Base-by-base conservation (phyloP, 2,113 vertebrate species). In the Caranx melampygus region DNA sequence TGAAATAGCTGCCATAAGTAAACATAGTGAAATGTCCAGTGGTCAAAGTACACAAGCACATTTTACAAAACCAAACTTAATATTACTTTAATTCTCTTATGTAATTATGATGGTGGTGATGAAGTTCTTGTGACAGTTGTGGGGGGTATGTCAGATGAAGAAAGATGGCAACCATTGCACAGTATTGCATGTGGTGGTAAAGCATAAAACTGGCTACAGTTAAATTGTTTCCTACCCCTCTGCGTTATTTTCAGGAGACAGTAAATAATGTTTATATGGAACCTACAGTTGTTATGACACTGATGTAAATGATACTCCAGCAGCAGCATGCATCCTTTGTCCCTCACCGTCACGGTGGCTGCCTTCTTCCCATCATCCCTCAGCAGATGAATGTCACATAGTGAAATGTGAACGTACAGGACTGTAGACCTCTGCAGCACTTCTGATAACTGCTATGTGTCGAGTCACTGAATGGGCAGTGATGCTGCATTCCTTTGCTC, bases 301-400 rank as follows among this genome's bases (percentile, higher is more conserved):
- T 78, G 82, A 89, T 74, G 15, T 87, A 84, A 91, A 82, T 88
- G 76, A 79, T 79, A 65, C 78, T 89, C 63, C 18, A 61, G 78
- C 62, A 78, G 63, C 77, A 82, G 35, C 58, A 78, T 33, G 83
- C 85, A 86, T 91, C 92, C 87, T 86, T 92, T 81, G 73, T 83
- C 73, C 75, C 68, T 90, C 72, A 63, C 82, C 83, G 85, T 66
- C 89, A 94, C 74, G 4, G 58, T 90, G 83, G 84, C 72, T 72
- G 73, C 82, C 63, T 72, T 26, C 72, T 20, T 86, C 81, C 88
- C 88, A 82, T 91, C 83, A 89, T 89, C 92, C 67, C 67, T 83
- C 85, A 87, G 86, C 74, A 66, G 76, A 58, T 31, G 35, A 74
- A 79, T 88, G 86, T 87, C 88, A 89, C 31, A 64, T 35, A 63